phyloP scores from a whole-genome alignment of 2,888 invertebrate species.

The Dicyrtoma fusca region DNA sequence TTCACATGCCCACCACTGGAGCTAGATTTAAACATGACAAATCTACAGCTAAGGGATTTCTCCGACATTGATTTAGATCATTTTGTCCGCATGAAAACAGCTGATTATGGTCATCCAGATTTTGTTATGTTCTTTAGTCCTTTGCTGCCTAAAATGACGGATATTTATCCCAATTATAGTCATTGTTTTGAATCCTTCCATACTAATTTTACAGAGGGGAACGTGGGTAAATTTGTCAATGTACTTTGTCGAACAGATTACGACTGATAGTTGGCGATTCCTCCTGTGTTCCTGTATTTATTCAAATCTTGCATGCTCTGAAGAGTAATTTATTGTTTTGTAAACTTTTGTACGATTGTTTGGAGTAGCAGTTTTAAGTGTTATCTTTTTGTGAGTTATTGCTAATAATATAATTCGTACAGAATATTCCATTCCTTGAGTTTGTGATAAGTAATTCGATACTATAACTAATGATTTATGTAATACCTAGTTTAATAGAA shows the following conservation, averaged over 20 bases:
- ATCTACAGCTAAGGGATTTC: constrained; percentile 39
- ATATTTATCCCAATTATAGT: constrained; percentile 14
- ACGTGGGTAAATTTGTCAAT: constrained; percentile 36
- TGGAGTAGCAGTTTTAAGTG: too few species aligned
- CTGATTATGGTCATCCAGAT: constrained; percentile 35
- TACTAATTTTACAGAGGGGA: constrained; percentile 41
- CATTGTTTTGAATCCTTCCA: constrained; percentile 35
- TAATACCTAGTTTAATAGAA: too few species aligned
- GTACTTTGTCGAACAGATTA: constrained; percentile 37
- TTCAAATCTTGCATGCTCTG: too few species aligned
- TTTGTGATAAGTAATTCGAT: too few species aligned
- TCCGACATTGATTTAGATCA: constrained; percentile 32
- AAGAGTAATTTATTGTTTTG: too few species aligned
- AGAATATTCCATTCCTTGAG: too few species aligned
- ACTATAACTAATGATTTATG: too few species aligned
- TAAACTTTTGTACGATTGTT: too few species aligned
- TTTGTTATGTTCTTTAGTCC: constrained; percentile 42
- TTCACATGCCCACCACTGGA: constrained; percentile 50
- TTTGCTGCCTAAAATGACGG: constrained; percentile 4
- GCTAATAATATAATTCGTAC: too few species aligned
- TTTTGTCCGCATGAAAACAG: constrained; percentile 36
- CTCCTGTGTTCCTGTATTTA: too few species aligned
- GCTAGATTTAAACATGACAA: constrained; percentile 37
- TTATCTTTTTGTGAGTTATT: too few species aligned
- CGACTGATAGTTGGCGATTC: not conserved